These are phyloP conservation scores for Synodontis membranacea DNA, from an alignment of 2,113 vertebrate genomes.

Conservation along the genomic window DNA sequence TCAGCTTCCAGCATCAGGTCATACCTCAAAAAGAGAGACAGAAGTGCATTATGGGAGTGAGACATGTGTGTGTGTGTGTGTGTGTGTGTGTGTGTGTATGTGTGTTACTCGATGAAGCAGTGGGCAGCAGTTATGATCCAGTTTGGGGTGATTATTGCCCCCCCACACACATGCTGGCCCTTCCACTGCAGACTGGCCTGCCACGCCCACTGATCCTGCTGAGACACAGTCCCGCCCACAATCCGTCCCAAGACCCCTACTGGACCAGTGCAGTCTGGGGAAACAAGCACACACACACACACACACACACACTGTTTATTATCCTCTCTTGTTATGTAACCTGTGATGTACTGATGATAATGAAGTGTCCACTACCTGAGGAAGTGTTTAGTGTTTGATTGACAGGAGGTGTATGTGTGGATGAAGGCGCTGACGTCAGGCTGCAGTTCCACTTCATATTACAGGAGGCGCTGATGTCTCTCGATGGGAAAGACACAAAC, in stretches of 20 bases:
- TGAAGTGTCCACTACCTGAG: slow-evolving; percentile 55
- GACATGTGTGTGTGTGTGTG: neutral
- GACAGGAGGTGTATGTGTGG: slow-evolving; percentile 51
- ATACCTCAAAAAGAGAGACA: slow-evolving; percentile 56
- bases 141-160: slow-evolving; percentile 64
- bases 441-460: slow-evolving; percentile 61
- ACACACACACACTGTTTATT: neutral
- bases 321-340: neutral
- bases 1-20: slow-evolving; percentile 61
- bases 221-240: slow-evolving; percentile 66
- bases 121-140: slow-evolving; percentile 79
- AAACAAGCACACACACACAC: neutral
- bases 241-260: slow-evolving; percentile 58
- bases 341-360: neutral
- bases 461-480: slow-evolving; percentile 51
- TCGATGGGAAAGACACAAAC: slow-evolving; percentile 63
- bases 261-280: slow-evolving; percentile 57
- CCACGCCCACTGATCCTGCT: slow-evolving; percentile 70
- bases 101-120: slow-evolving; percentile 72
- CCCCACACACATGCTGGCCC: slow-evolving; percentile 71
- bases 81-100: slow-evolving; percentile 11
- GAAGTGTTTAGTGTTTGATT: slow-evolving; percentile 61
- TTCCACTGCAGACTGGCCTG: slow-evolving; percentile 75
- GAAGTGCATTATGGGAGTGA: neutral
- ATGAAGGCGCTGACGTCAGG: slow-evolving; percentile 33